Evolutionary conservation across 2,888 invertebrate genomes (phyloP), one percentile per base, ranked within the genome.

Genomic region (Aspidiotus rigidus): DNA sequence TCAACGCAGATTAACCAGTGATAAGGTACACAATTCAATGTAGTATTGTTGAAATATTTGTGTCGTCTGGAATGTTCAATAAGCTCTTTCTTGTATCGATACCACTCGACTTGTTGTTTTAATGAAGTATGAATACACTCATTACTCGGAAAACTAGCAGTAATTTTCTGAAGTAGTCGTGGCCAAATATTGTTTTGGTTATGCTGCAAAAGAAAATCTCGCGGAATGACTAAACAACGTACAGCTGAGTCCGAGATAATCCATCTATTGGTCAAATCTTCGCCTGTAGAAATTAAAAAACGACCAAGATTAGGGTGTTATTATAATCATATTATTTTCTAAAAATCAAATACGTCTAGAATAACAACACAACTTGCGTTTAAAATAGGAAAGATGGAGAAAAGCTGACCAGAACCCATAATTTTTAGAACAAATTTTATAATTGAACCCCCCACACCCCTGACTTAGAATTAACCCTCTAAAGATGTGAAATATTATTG

Each of bases 151-250:
- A 85, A 83, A 77, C 83, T 79, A 0, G 80, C 81, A 70, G 83
- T 81, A 69, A 86, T 77, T 74, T 83, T 86, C 63, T 84, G 80
- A 73, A 81, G 79, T 41, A 86, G 83, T 42, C 84, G 80, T 40
- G 82, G 80, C 86, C 86, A 87, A 54, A 86, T 83, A 74, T 86
- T 84, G 9, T 83, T 84, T 0, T 81, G 82, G 75, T 85, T 86
- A 60, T 83, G 83, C 73, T 86, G 84, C 54, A 85, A 75, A 16
- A 89, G 78, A 84, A 86, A 89, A 74, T 85, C 85, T 71, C 84
- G 82, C 0, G 89, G 89, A 70, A 89, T 77, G 53, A 87, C 77
- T 75, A 89, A 80, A 73, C 88, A 88, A 73, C 83, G 82, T 7
- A 86, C 84, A 0, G 81, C 81, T 0, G 83, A 83, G 56, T 83